Evolutionary conservation across 2,797 vertebrate genomes (phyloP).

Genomic region (Poeciliopsis paucimaculata): DNA sequence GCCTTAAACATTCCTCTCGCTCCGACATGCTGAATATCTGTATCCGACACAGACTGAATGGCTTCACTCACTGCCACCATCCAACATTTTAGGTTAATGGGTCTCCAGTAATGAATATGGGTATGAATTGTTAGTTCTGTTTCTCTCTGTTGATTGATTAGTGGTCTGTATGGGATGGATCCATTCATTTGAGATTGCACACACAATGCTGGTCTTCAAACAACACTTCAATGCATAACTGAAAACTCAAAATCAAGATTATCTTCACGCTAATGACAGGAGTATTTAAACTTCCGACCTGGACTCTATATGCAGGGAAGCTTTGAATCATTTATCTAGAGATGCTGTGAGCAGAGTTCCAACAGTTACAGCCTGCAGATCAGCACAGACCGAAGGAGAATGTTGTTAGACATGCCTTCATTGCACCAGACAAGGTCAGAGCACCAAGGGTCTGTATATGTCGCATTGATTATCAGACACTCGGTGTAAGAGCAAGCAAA

Average conservation of each 20-base stretch:
- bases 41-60: background rate
- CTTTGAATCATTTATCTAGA: background rate
- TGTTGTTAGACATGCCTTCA: slow-evolving; percentile 48
- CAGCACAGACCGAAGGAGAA: slow-evolving; percentile 17
- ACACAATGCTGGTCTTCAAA: background rate
- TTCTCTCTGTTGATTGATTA: background rate
- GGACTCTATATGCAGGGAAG: background rate
- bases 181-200: background rate
- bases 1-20: background rate
- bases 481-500: slow-evolving; percentile 15
- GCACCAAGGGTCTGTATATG: slow-evolving; percentile 48
- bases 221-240: background rate
- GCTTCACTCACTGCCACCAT: background rate
- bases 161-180: background rate
- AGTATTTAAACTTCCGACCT: background rate
- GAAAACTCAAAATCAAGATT: background rate
- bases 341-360: background rate
- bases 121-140: background rate
- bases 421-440: slow-evolving; percentile 62
- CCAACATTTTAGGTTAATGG: background rate
- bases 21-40: background rate
- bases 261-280: background rate
- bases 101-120: background rate
- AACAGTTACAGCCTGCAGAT: slow-evolving; percentile 18
- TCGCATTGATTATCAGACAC: slow-evolving; percentile 68